A percentile compares a stretch with the other conserved stretches of the same genome.
These are phyloP conservation scores for Corythornis madagascariensis DNA, from an alignment of 2,113 vertebrate species.

Conservation along the genomic window DNA sequence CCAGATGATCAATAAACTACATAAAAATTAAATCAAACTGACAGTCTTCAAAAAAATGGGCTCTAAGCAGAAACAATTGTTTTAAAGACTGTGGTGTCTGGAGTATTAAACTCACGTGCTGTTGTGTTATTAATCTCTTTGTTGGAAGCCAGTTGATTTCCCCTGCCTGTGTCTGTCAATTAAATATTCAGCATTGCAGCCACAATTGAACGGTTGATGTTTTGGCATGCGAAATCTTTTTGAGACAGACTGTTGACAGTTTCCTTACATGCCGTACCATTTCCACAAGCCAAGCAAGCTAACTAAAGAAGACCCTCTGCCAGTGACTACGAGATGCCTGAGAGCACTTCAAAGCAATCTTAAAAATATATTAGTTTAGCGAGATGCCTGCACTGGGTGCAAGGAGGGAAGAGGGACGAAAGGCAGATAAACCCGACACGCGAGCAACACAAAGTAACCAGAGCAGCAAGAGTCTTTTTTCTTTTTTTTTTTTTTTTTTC, in stretches of 20 bases:
- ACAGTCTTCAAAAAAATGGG: slow-evolving; percentile 71
- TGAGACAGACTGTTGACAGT: slow-evolving; percentile 22
- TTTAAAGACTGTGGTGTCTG: slow-evolving; percentile 69
- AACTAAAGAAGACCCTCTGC: background rate
- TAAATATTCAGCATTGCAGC: slow-evolving; percentile 58
- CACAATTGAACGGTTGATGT: slow-evolving; percentile 33
- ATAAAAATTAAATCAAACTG: slow-evolving; percentile 77
- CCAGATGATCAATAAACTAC: slow-evolving; percentile 77
- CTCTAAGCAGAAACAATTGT: slow-evolving; percentile 72
- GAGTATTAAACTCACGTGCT: slow-evolving; percentile 78
- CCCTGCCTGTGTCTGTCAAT: slow-evolving; percentile 61
- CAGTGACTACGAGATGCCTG: background rate
- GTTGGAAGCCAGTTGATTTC: slow-evolving; percentile 65
- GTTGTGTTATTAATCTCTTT: slow-evolving; percentile 75
- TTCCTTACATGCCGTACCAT: background rate
- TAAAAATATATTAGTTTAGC: background rate
- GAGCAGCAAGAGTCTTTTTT: background rate
- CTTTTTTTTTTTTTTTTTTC: background rate
- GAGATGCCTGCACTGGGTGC: background rate
- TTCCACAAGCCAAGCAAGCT: background rate
- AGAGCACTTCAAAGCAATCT: background rate
- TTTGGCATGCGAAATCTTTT: slow-evolving; percentile 12
- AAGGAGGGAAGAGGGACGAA: background rate
- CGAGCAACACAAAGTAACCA: background rate
- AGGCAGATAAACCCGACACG: background rate